Evolutionary conservation across 1,140 invertebrate species (phyloP), one percentile per base, ranked within the genome.

Genomic region (Muscidifurax raptorellus): DNA sequence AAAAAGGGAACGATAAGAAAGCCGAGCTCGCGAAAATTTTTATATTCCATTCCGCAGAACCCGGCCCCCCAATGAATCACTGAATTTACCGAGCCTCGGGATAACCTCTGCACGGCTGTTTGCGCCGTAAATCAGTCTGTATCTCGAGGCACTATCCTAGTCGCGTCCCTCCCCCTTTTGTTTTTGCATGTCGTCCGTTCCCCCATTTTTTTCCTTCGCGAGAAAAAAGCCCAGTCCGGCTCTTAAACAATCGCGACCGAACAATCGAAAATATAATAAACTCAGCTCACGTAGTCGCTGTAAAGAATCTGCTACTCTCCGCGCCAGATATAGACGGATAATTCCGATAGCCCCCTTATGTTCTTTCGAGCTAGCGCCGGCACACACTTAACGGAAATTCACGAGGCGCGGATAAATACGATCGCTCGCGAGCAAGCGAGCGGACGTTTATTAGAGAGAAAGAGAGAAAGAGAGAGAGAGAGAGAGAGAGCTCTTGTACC

Each of bases 121-220:
- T 89, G 88, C 85, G 75, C 85, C 86, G 88, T 92, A 92, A 92
- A 92, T 92, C 91, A 91, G 84, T 18, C 90, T 89, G 36, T 87
- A 91, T 92, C 91, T 91, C 87, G 13, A 77, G 9, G 64, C 81
- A 40, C 75, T 25, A 22, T 52, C 28, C 22, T 3, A 13, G 30
- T 0, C 32, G n/a, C 27, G 28, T 71, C 28, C 67, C 27, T 40
- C 36, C 36, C 36, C 3, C 32, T 36, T 36, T 81, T 47, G n/a
- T n/a, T n/a, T n/a, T n/a, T n/a, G n/a, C n/a, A n/a, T n/a, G n/a
- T n/a, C n/a, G n/a, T n/a, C n/a, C n/a, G n/a, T n/a, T n/a, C n/a
- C n/a, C n/a, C n/a, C n/a, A n/a, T 47, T 81, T 72, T 69, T 80
- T 13, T 3, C 30, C 30, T 36, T 7, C 32, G 10, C 10, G 22